Evolutionary conservation across 2,113 vertebrate species (phyloP).

Genomic region (human (Homo sapiens)): GRCh38 chr19:34832001-34832500

Average conservation of each 20-base stretch:
- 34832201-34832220: background rate
- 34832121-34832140: too few species aligned
- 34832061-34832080: background rate
- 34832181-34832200: background rate
- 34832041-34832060: background rate
- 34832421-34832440: background rate
- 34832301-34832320: accelerated
- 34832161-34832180: background rate
- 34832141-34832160: background rate
- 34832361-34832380: too few species aligned
- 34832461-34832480: background rate
- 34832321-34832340: background rate
- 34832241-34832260: background rate
- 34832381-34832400: background rate
- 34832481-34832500: too few species aligned
- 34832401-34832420: background rate
- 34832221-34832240: background rate
- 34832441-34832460: background rate
- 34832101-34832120: background rate
- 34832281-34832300: background rate
- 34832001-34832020: background rate
- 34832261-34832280: background rate
- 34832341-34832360: background rate
- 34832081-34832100: background rate
- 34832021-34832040: too few species aligned